phyloP scores from a whole-genome alignment of 92 coral and sea anemone genomes.

The Paramuricea clavata region DNA sequence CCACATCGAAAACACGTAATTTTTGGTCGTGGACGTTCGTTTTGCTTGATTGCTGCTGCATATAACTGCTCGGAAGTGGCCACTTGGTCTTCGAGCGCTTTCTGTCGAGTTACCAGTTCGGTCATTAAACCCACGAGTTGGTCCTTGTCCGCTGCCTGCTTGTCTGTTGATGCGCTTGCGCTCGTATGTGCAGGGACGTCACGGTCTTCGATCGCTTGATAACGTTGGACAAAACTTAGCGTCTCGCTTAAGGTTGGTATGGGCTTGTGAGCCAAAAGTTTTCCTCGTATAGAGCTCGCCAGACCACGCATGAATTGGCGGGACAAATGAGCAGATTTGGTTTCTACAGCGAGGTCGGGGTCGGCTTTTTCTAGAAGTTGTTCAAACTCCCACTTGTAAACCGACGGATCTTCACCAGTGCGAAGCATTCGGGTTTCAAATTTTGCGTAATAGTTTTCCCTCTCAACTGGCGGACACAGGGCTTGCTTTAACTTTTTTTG shows the following conservation, averaged over 20 bases:
- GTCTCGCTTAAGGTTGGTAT: conserved; percentile 4
- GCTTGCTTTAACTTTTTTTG: not conserved
- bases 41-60: not conserved
- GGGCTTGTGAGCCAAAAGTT: conserved; percentile 19
- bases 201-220: conserved; percentile 7
- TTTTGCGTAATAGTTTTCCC: not conserved
- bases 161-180: not conserved
- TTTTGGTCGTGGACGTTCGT: not conserved
- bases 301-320: conserved; percentile 37
- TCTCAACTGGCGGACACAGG: not conserved
- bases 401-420: conserved; percentile 23
- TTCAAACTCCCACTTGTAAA: conserved; percentile 30
- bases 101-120: not conserved
- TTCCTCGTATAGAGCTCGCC: not conserved
- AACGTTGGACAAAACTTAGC: not conserved
- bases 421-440: conserved; percentile 24
- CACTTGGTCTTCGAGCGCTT: conserved; percentile 5
- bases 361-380: not conserved
- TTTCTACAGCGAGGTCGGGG: not conserved
- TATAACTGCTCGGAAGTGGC: not conserved
- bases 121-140: not conserved
- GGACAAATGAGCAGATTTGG: not conserved
- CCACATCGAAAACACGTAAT: too few relatives aligned
- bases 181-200: not conserved
- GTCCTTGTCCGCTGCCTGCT: not conserved